Evolutionary conservation across 2,113 vertebrate genomes (phyloP).

Genomic region (Aldabrachelys gigantea): DNA sequence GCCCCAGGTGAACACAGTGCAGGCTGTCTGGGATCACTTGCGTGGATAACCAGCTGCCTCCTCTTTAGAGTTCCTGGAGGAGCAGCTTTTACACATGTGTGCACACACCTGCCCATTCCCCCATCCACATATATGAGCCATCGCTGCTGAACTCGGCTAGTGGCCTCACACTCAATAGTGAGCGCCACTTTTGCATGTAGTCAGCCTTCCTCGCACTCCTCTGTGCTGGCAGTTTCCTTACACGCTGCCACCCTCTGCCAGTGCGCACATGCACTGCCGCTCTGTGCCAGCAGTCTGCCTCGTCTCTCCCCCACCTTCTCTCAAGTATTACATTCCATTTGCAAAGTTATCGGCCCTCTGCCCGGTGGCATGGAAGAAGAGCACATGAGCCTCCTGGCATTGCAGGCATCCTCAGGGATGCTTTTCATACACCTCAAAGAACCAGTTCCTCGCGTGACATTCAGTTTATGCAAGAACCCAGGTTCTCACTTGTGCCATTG

Average conservation of each 20-base stretch:
- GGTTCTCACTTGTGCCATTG: neutral
- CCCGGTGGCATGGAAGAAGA: neutral
- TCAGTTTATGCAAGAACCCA: neutral
- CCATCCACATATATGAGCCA: neutral
- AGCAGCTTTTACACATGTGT: neutral
- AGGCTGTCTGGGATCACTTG: neutral
- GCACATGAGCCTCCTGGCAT: neutral
- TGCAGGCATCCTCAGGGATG: neutral
- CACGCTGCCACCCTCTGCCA: too few relatives aligned
- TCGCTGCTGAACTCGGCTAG: neutral
- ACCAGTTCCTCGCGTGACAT: rapidly evolving
- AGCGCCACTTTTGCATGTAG: neutral
- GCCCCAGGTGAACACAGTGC: neutral
- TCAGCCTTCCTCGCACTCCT: neutral
- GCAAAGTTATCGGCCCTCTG: neutral
- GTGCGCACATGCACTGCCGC: neutral
- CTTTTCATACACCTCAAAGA: neutral
- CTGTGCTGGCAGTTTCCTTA: neutral
- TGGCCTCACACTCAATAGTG: neutral
- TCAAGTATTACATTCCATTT: neutral
- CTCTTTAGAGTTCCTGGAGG: neutral
- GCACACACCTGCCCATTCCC: neutral
- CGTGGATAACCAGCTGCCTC: neutral
- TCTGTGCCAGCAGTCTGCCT: neutral
- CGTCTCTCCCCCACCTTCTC: neutral